Conservation (phyloP, 2,888 invertebrate genomes). For the Eilema caniola region DNA sequence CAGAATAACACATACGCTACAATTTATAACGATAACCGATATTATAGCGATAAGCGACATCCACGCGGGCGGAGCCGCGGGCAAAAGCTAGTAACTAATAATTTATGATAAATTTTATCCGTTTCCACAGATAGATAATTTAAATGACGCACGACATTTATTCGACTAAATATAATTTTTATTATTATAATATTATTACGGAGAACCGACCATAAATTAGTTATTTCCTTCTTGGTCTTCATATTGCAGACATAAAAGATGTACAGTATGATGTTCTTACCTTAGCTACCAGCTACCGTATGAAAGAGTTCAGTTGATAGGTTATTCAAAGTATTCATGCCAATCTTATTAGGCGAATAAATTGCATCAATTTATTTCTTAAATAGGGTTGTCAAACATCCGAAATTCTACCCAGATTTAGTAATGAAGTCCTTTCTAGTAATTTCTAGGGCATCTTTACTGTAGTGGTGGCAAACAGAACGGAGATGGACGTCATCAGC, state of each 20-base stretch:
- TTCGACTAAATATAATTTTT: too few relatives aligned
- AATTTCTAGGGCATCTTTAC: background rate
- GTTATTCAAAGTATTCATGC: constrained; percentile 6
- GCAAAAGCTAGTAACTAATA: too few relatives aligned
- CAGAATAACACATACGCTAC: too few relatives aligned
- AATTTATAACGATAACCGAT: too few relatives aligned
- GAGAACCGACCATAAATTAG: too few relatives aligned
- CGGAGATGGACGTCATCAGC: background rate
- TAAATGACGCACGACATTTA: too few relatives aligned
- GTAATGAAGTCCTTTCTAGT: background rate
- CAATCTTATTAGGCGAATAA: constrained; percentile 2
- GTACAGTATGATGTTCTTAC: background rate
- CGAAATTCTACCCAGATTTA: background rate
- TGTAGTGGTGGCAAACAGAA: background rate
- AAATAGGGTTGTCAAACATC: background rate
- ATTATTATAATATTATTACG: too few relatives aligned
- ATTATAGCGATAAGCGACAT: too few relatives aligned
- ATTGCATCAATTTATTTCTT: background rate
- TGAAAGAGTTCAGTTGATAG: background rate
- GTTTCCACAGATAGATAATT: too few relatives aligned
- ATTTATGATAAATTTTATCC: too few relatives aligned
- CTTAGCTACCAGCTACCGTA: background rate
- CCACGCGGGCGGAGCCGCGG: too few relatives aligned
- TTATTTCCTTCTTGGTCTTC: too few relatives aligned
- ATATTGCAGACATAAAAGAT: background rate